These are phyloP conservation scores for Trachelipus rathkii DNA, from an alignment of 1,140 invertebrate genomes.

Conservation along the genomic window DNA sequence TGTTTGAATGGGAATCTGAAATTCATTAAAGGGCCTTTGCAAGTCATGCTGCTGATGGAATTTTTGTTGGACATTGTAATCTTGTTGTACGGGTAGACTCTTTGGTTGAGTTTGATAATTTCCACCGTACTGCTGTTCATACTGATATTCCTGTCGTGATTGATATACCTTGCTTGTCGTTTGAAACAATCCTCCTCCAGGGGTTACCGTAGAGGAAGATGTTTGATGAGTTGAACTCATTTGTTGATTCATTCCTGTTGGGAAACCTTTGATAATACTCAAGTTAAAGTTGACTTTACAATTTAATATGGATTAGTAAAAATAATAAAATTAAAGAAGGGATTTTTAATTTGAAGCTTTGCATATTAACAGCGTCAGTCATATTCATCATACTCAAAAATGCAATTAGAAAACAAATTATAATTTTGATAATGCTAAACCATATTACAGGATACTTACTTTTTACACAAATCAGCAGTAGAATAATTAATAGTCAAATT, in stretches of 20 bases:
- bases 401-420: no score
- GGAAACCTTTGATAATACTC: background rate
- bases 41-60: background rate
- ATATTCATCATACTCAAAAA: no score
- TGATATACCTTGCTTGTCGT: background rate
- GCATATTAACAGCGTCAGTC: no score
- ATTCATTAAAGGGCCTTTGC: no score
- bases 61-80: background rate
- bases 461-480: no score
- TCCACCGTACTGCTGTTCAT: background rate
- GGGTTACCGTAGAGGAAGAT: background rate
- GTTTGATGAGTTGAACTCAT: background rate
- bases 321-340: no score
- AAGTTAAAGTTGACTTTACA: no score
- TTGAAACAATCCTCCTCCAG: background rate
- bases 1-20: background rate
- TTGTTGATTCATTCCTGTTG: conserved; percentile 1
- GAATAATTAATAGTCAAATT: no score
- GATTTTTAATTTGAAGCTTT: no score
- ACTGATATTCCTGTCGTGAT: background rate
- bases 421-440: no score
- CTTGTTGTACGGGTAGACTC: background rate
- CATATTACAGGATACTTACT: no score
- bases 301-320: no score
- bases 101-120: background rate